Conservation (phyloP, 2,797 vertebrate genomes). For the Semotilus atromaculatus region DNA sequence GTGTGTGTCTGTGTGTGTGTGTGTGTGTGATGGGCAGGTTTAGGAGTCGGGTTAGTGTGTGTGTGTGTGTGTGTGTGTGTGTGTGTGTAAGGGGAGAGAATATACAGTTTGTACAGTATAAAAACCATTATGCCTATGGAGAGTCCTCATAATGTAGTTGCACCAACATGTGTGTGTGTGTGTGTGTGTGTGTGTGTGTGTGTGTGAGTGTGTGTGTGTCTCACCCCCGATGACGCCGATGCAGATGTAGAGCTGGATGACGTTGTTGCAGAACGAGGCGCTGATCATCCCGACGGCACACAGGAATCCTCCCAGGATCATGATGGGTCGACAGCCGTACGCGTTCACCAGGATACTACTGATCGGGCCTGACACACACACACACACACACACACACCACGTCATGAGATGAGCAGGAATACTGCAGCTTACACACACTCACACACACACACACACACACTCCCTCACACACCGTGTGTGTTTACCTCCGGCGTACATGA, state of each 20-base stretch:
- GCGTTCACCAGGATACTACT: constrained; percentile 97
- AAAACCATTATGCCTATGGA: no score
- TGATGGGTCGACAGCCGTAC: constrained; percentile 92
- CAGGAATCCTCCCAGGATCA: constrained; percentile 89
- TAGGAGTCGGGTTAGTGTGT: no score
- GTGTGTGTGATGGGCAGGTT: no score
- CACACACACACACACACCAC: no score
- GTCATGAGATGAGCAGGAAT: no score
- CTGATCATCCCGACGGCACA: constrained; percentile 87
- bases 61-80: background rate
- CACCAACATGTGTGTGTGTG: no score
- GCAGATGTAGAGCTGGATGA: constrained; percentile 90
- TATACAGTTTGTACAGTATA: no score
- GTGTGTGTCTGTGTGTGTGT: background rate
- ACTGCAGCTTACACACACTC: accelerated
- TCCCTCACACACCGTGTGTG: no score
- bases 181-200: no score
- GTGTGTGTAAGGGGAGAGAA: no score
- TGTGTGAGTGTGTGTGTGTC: constrained; percentile 44
- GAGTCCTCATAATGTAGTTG: no score
- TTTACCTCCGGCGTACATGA: constrained; percentile 97
- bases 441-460: no score
- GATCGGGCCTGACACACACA: constrained; percentile 84
- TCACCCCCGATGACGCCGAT: constrained; percentile 93
- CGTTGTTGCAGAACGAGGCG: constrained; percentile 88